Evolutionary conservation across 1,140 invertebrate species (phyloP), one percentile per base, ranked within the genome.

Genomic region (Phymorhynchus buccinoides): DNA sequence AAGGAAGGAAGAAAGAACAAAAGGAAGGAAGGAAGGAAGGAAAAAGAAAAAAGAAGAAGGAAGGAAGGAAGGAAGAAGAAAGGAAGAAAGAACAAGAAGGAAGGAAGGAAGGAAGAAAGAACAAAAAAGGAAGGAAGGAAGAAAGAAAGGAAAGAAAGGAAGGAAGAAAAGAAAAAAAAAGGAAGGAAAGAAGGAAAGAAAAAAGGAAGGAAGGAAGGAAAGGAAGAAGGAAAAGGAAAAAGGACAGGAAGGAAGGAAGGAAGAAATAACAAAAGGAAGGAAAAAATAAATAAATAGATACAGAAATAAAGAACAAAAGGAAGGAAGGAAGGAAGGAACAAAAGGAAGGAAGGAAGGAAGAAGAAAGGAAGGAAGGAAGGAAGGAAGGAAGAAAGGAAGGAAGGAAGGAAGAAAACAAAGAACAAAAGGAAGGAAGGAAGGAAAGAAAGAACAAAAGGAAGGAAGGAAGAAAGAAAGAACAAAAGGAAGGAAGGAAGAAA

Each of bases 21-120:
- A 73, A 37, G 35, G n/a, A n/a, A n/a, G 78, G 68, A 80, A n/a
- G 78, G 68, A 80, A 16, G 81, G 83, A 84, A 18, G 81, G 83
- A 84, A 18, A 84, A 73, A 84, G 41, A 84, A 73, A 84, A 18
- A 84, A 73, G 81, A 18, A 84, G 83, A 84, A 18, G 81, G 71
- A 84, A 16, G 78, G 83, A 80, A 52, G 68, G 37, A 77, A 41
- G 48, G 27, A 77, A 44, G 41, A 27, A 84, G 37, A 84, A 73
- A 80, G 71, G 30, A n/a, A 73, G 71, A 73, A n/a, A 73, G 71
- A 73, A n/a, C 9, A n/a, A 73, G 71, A 73, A n/a, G 30, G 71
- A 73, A n/a, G 30, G 71, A 73, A n/a, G 30, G 71, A 73, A n/a
- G n/a, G 35, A 37, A n/a, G 71, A 73, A n/a, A 73, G 71, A 73